Conservation (phyloP, 2,797 vertebrate genomes). For the Paedocypris micromegethes region DNA sequence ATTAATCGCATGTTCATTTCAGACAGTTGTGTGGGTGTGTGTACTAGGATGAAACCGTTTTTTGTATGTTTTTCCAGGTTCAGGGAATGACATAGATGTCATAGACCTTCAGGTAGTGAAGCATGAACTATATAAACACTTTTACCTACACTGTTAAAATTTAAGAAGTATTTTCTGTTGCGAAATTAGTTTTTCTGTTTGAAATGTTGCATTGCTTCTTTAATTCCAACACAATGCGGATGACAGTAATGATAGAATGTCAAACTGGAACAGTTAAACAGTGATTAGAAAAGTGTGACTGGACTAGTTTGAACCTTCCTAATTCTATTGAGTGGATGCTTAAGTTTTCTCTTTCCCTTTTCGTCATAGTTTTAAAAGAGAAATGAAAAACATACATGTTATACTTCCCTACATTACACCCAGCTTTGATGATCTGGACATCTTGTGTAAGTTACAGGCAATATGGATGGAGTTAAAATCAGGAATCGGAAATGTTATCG, state of each 20-base stretch:
- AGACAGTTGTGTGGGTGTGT: neutral
- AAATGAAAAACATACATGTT: too few relatives aligned
- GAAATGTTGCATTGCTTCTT: conserved; percentile 51
- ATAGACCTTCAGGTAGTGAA: conserved; percentile 13
- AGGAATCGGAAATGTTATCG: conserved; percentile 81
- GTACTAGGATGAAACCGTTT: neutral
- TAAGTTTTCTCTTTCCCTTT: neutral
- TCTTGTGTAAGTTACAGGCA: conserved; percentile 79
- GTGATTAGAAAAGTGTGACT: conserved; percentile 37
- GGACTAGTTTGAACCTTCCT: conserved; percentile 29
- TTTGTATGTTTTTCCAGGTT: conserved; percentile 21
- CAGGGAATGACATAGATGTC: conserved; percentile 12
- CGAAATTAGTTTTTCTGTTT: conserved; percentile 9
- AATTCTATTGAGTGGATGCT: conserved; percentile 9
- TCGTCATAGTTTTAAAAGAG: too few relatives aligned
- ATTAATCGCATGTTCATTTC: neutral
- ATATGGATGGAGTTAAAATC: conserved; percentile 86
- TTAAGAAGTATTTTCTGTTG: conserved; percentile 12
- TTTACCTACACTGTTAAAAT: neutral
- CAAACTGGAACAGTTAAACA: conserved; percentile 4
- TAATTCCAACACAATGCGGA: conserved; percentile 38
- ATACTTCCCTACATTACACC: too few relatives aligned
- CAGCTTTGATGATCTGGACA: neutral
- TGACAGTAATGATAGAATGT: conserved; percentile 2
- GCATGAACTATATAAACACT: neutral